Conservation (phyloP, 2,797 vertebrate genomes). For the Tokudaia tokunoshimensis region DNA sequence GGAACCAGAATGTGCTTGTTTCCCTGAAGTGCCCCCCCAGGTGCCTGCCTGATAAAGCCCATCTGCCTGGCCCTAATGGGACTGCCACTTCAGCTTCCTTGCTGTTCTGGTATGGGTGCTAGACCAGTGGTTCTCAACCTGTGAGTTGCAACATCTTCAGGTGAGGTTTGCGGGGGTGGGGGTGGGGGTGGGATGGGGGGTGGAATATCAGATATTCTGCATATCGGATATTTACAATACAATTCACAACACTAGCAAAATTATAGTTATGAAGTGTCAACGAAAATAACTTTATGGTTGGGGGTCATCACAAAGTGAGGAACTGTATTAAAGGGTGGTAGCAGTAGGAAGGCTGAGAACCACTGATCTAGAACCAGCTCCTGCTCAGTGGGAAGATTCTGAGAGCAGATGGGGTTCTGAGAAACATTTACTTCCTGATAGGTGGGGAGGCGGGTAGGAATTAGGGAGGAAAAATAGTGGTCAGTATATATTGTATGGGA, state of each 20-base stretch:
- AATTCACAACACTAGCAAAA: neutral
- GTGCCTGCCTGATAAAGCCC: neutral
- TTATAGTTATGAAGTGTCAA: neutral
- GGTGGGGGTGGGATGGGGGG: no score
- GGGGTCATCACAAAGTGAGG: neutral
- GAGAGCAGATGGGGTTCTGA: neutral
- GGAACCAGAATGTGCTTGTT: neutral
- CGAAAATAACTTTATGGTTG: neutral
- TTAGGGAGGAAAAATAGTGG: neutral
- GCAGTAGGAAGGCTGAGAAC: neutral
- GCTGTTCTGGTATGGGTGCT: neutral
- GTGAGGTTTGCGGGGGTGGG: neutral
- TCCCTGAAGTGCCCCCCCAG: accelerated
- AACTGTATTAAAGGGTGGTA: neutral
- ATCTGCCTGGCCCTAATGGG: neutral
- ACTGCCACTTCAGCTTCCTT: neutral
- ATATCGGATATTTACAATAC: neutral
- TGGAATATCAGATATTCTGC: neutral
- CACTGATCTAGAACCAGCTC: neutral
- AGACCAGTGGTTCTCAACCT: neutral
- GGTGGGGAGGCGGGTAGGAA: neutral
- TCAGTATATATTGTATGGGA: neutral
- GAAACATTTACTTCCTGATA: neutral
- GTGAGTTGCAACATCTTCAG: neutral
- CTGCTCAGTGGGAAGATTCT: neutral